phyloP scores from a whole-genome alignment of 2,888 invertebrate genomes.

The Gryllus longicercus region DNA sequence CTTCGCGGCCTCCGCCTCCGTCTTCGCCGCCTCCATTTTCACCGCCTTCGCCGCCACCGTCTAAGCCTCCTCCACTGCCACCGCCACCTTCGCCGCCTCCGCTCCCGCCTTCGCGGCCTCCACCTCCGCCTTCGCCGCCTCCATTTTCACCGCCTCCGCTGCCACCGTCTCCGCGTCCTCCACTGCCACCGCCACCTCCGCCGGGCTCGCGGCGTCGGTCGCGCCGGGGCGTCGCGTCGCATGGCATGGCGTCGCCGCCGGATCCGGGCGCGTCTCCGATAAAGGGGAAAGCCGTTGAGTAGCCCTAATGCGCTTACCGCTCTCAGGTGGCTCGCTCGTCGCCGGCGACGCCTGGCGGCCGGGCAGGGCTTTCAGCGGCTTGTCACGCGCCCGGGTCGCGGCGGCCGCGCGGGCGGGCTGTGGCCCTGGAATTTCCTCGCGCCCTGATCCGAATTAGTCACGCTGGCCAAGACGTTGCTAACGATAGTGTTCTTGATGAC shows the following conservation, averaged over 20 bases:
- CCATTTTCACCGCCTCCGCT: neutral
- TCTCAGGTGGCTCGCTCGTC: neutral
- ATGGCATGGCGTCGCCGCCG: neutral
- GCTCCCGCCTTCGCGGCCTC: too few species aligned
- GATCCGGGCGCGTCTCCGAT: neutral
- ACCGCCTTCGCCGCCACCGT: too few species aligned
- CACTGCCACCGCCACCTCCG: neutral
- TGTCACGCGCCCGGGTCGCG: neutral
- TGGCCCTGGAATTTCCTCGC: neutral
- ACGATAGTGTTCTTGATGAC: neutral
- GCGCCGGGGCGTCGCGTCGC: neutral
- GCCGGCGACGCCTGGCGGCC: neutral
- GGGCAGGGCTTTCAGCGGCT: neutral
- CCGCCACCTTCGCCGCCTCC: too few species aligned
- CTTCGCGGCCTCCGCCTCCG: too few species aligned
- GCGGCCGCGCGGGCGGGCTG: neutral
- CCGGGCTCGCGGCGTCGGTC: neutral
- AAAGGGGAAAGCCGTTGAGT: slow-evolving; percentile 17
- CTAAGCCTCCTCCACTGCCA: too few species aligned
- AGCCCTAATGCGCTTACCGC: neutral
- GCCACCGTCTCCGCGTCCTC: neutral
- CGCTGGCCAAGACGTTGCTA: neutral
- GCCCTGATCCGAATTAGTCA: too few species aligned
- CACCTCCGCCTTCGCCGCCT: too few species aligned
- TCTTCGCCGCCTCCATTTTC: too few species aligned